Evolutionary conservation across 2,797 vertebrate genomes (phyloP), one percentile per base, ranked within the genome.

Genomic region (Hydrophis major): DNA sequence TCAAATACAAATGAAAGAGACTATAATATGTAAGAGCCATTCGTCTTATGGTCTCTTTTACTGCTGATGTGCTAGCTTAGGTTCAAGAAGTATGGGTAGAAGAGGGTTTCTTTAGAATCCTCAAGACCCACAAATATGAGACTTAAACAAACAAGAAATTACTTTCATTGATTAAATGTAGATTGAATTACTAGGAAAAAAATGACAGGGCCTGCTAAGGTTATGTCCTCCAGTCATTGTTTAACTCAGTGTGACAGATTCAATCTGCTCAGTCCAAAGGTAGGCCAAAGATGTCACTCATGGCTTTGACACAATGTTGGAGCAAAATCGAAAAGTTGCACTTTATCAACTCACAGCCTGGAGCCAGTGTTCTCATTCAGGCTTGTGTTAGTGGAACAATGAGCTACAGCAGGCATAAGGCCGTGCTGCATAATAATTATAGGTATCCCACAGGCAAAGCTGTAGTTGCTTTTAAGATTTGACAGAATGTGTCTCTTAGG

Each of bases 111-210:
- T 97, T 97, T 96, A 97, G 95, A 96, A 96, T 95, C 95, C 94
- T 96, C 94, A 94, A 96, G 96, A 97, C 97, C 95, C 57, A 18
- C 95, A 94, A 94, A 95, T 97, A 97, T 95, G 95, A 97, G 94
- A 97, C 97, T 98, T 98, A 97, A 98, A 98, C 98, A 98, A 98
- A 98, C 97, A 97, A 98, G 96, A 98, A 98, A 98, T 98, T 98
- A 98, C 98, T 98, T 98, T 97, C 98, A 98, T 98, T 98, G 98
- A 98, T 98, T 98, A 98, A 98, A 98, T 96, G 97, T 97, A 98
- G 98, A 98, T 98, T 98, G 98, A 98, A 98, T 97, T 97, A 98
- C 98, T 96, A 96, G 91, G 89, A 96, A 83, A 78, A 98, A 98
- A 98, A 98, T 98, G 97, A 96, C 97, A 97, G 96, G 95, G 96